These are phyloP conservation scores for Antrozous pallidus DNA, from an alignment of 2,797 vertebrate genomes.

Conservation along the genomic window DNA sequence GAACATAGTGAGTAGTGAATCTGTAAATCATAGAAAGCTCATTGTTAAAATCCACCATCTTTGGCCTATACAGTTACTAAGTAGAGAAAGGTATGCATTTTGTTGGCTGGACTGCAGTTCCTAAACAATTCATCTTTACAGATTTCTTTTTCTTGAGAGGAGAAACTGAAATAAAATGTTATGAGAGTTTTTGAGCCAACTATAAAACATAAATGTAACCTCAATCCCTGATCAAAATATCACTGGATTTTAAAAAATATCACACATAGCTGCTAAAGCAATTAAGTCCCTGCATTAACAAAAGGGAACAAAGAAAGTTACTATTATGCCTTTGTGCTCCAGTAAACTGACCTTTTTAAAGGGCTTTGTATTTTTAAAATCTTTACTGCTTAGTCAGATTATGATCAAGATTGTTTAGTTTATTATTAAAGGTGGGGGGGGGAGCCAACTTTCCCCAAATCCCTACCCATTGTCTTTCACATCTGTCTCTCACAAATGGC, in stretches of 20 bases:
- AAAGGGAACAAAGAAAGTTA: conserved; percentile 66
- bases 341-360: conserved; percentile 60
- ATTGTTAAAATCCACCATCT: conserved; percentile 66
- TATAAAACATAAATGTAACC: conserved; percentile 69
- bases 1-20: conserved; percentile 68
- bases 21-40: conserved; percentile 68
- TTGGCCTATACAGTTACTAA: conserved; percentile 62
- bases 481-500: conserved; percentile 18
- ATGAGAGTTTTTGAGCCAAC: conserved; percentile 58
- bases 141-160: conserved; percentile 70
- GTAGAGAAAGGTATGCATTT: conserved; percentile 66
- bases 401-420: conserved; percentile 55
- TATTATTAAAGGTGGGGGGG: background rate
- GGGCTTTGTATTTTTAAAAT: conserved; percentile 45
- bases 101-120: conserved; percentile 59
- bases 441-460: background rate
- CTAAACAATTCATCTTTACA: conserved; percentile 73
- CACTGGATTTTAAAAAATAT: conserved; percentile 59
- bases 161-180: conserved; percentile 69
- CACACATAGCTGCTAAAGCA: conserved; percentile 58
- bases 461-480: conserved; percentile 22
- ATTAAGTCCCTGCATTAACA: conserved; percentile 62
- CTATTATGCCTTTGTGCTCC: conserved; percentile 58
- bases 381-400: conserved; percentile 54
- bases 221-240: conserved; percentile 63